Evolutionary conservation across 2,797 vertebrate genomes (phyloP).

Genomic region (Apogon talboti): DNA sequence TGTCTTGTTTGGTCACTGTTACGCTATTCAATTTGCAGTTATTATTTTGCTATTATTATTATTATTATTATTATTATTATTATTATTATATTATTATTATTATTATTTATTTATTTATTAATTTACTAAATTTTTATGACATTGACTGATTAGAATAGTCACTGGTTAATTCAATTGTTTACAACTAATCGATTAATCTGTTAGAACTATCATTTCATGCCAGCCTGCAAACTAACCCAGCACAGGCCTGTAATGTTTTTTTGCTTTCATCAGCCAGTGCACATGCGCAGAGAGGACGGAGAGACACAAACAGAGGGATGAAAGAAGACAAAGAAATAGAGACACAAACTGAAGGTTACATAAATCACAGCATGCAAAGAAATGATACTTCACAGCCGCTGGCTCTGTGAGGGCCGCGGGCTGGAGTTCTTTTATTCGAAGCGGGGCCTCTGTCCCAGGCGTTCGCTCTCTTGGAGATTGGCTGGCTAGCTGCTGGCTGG

Average conservation of each 20-base stretch:
- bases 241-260: slow-evolving; percentile 6
- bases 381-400: slow-evolving; percentile 60
- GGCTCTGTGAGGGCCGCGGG: slow-evolving; percentile 43
- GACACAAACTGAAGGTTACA: slow-evolving; percentile 64
- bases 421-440: slow-evolving; percentile 71
- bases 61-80: no score
- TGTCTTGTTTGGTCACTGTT: no score
- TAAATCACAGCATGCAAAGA: slow-evolving; percentile 72
- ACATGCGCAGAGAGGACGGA: slow-evolving; percentile 43
- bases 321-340: slow-evolving; percentile 66
- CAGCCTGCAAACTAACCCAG: slow-evolving; percentile 29
- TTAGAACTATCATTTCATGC: not conserved
- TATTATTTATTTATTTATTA: no score
- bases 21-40: no score
- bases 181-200: no score
- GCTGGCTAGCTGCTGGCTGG: slow-evolving; percentile 31
- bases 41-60: no score
- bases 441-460: slow-evolving; percentile 53
- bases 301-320: slow-evolving; percentile 41
- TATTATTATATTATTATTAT: no score
- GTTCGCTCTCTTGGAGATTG: slow-evolving; percentile 50
- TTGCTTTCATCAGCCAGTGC: slow-evolving; percentile 26
- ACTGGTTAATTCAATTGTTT: no score
- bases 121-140: no score
- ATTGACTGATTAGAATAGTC: no score